phyloP scores from a whole-genome alignment of 92 coral and sea anemone species.

The Porites evermanni region DNA sequence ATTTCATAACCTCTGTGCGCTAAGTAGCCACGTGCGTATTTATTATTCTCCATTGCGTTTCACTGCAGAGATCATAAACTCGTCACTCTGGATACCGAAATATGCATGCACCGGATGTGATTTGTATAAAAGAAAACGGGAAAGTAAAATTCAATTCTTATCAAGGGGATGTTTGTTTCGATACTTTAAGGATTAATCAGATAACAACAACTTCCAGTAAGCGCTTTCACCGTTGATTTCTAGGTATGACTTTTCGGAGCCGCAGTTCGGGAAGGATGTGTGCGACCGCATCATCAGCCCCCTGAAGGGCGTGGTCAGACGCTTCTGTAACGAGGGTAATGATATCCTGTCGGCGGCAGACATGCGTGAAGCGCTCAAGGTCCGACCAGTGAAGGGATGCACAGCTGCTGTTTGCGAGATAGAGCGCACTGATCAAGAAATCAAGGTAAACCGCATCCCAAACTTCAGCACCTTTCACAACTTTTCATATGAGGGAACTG shows the following conservation, averaged over 20 bases:
- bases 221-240: too few species aligned
- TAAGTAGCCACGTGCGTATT: too few species aligned
- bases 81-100: too few species aligned
- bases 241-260: slow-evolving; percentile 36
- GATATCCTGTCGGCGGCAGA: slow-evolving; percentile 56
- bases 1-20: too few species aligned
- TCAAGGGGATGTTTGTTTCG: too few species aligned
- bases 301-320: slow-evolving; percentile 23
- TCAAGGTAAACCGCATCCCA: slow-evolving; percentile 43
- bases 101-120: too few species aligned
- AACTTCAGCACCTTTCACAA: slow-evolving; percentile 55
- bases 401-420: slow-evolving; percentile 61
- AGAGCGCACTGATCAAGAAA: slow-evolving; percentile 35
- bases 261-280: slow-evolving; percentile 31
- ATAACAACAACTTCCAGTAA: too few species aligned
- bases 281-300: slow-evolving; percentile 33
- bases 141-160: too few species aligned
- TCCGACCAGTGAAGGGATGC: slow-evolving; percentile 43
- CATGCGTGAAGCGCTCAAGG: slow-evolving; percentile 51
- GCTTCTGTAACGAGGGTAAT: slow-evolving; percentile 51
- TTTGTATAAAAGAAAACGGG: too few species aligned
- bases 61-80: too few species aligned
- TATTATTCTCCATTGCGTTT: too few species aligned
- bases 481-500: slow-evolving; percentile 45
- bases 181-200: too few species aligned